phyloP scores from a whole-genome alignment of 35 echinoderm and acorn worm species.

The Ophiothrix spiculata region DNA sequence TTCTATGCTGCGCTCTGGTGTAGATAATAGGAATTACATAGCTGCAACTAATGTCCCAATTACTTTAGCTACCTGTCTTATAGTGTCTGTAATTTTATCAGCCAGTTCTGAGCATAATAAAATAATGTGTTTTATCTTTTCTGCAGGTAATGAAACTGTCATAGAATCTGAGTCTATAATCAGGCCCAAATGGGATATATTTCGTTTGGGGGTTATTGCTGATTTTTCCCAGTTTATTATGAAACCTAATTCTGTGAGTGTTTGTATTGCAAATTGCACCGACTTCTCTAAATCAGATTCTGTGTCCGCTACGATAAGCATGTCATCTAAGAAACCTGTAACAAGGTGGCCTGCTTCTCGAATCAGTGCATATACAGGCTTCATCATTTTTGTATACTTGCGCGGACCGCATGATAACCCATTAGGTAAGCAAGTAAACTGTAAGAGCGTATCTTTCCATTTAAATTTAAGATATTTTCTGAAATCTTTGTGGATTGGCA shows the following conservation, averaged over 20 bases:
- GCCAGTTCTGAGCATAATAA: not conserved
- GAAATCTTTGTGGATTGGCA: constrained; percentile 19
- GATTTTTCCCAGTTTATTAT: constrained; percentile 6
- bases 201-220: not conserved
- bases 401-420: constrained; percentile 15
- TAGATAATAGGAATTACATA: no score
- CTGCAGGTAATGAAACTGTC: no score
- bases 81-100: not conserved
- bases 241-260: no score
- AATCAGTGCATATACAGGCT: constrained; percentile 33
- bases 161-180: no score
- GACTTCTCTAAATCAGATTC: not conserved
- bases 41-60: not conserved
- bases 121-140: not conserved
- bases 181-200: not conserved
- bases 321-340: constrained; percentile 11
- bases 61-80: constrained; percentile 5
- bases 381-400: constrained; percentile 38
- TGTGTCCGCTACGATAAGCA: not conserved
- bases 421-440: constrained; percentile 10
- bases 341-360: constrained; percentile 3
- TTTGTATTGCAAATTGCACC: no score
- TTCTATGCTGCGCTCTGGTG: no score
- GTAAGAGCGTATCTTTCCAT: not conserved
- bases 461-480: constrained; percentile 33